A percentile compares a stretch with the other conserved stretches of the same genome.
Evolutionary conservation across 2,113 vertebrate species (phyloP).

Genomic region (Chiloscyllium plagiosum): DNA sequence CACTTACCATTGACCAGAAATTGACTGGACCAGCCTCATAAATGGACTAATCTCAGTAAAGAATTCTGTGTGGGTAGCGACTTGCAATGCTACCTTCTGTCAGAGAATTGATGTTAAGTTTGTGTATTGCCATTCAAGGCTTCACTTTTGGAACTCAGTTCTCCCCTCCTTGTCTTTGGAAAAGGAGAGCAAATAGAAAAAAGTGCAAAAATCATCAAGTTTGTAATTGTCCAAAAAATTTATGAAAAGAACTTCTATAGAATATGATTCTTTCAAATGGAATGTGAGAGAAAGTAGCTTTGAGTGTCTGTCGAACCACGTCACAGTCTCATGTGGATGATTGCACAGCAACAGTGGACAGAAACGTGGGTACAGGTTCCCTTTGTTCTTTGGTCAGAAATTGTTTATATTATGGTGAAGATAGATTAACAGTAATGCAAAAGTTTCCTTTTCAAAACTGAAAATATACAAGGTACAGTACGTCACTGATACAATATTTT

Average conservation of each 20-base stretch:
- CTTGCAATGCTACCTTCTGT: too few species aligned
- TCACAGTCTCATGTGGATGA: background rate
- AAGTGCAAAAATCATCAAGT: background rate
- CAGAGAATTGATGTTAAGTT: too few species aligned
- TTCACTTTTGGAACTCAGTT: too few species aligned
- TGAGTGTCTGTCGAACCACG: background rate
- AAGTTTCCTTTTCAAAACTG: slow-evolving; percentile 4
- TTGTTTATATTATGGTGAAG: background rate
- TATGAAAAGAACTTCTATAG: background rate
- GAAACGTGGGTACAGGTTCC: background rate
- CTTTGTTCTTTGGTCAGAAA: background rate
- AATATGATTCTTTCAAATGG: background rate
- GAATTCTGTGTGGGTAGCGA: too few species aligned
- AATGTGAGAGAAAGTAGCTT: background rate
- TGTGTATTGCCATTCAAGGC: too few species aligned
- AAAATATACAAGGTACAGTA: background rate
- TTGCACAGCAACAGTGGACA: background rate
- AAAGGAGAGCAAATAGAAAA: background rate
- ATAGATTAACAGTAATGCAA: background rate
- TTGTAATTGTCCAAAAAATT: background rate
- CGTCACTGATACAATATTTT: background rate
- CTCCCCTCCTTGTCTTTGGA: background rate
- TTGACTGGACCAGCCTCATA: too few species aligned
- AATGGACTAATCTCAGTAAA: too few species aligned
- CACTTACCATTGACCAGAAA: too few species aligned